A percentile compares a stretch with the other conserved stretches of the same genome.
These are phyloP conservation scores for Rhinolophus sinicus DNA, from an alignment of 2,113 vertebrate genomes.

Conservation along the genomic window DNA sequence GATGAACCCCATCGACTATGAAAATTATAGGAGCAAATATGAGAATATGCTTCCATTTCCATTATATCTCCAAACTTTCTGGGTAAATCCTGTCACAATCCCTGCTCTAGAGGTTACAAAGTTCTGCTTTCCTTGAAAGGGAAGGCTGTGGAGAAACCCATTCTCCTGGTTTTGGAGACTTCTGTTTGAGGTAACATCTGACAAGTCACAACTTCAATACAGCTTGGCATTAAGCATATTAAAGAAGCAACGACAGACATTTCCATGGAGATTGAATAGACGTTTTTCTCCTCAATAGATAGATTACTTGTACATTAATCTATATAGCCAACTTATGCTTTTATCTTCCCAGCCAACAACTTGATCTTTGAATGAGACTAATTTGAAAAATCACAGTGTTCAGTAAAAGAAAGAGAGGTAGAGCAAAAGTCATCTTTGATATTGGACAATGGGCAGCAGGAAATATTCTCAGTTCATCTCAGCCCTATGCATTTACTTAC, in stretches of 20 bases:
- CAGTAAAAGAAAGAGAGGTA: conserved; percentile 7
- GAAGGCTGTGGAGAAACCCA: not conserved
- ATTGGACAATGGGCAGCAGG: not conserved
- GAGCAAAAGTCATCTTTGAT: not conserved
- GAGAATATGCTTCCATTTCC: not conserved
- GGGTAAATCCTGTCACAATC: not conserved
- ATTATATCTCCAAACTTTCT: not conserved
- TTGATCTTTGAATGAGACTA: not conserved
- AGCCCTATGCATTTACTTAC: not conserved
- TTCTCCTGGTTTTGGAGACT: not conserved
- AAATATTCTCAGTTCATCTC: not conserved
- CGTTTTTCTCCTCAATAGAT: not conserved
- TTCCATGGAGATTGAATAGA: not conserved
- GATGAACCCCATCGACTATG: not conserved
- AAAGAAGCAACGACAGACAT: not conserved
- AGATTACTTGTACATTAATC: not conserved
- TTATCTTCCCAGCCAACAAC: not conserved
- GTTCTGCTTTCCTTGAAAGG: not conserved
- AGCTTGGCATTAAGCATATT: not conserved
- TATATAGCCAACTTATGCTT: not conserved
- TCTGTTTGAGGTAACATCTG: not conserved
- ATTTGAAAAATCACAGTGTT: conserved; percentile 13
- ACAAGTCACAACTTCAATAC: not conserved
- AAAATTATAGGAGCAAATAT: not conserved
- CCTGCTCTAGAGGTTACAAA: not conserved